Base-by-base conservation (phyloP, 1,140 invertebrate species). In the Drosophila lacteicornis region DNA sequence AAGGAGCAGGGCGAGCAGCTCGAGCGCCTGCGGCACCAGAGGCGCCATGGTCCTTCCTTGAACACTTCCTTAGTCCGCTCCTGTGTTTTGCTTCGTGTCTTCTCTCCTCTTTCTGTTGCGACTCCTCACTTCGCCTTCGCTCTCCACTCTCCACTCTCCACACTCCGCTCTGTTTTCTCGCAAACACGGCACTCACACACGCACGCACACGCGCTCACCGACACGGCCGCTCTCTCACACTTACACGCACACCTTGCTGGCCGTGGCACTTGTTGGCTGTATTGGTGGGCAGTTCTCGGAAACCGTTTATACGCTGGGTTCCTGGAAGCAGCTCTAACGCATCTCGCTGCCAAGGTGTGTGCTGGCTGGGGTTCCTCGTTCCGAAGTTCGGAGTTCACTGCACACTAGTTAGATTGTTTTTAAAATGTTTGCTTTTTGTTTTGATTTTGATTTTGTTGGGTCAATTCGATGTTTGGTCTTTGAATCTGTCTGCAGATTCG, bases 301-400 rank as follows among this genome's bases (percentile, higher is more conserved):
- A 85, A 88, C 80, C 76, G 85, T 88, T 88, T 87, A 88, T 88
- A 75, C 82, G 58, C 75, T 78, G 80, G 60, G 62, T 88, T 88
- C 84, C 84, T 75, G 79, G 84, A 88, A 88, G 30, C 77, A 66
- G 63, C 79, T 84, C 68, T 84, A 88, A 90, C 78, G 78, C 85
- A 90, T 88, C 80, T 84, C 75, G 56, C 62, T 68, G 22, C 49
- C 47, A 36, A 69, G 63, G 67, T 70, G 49, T 43, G 57, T 59
- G 40, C n/a, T 49, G 59, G 59, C 59, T 60, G 40, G 38, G 30
- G n/a, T 25, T 65, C 43, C 40, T 45, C n/a, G 59, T 62, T 53
- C 46, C 47, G 47, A 55, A 53, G 19, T 30, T 27, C 36, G 17
- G 25, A 57, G 36, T 13, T 17, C 40, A 36, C 40, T 56, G 15